Conservation (phyloP, 1,140 invertebrate species). For the Chelonus insularis region DNA sequence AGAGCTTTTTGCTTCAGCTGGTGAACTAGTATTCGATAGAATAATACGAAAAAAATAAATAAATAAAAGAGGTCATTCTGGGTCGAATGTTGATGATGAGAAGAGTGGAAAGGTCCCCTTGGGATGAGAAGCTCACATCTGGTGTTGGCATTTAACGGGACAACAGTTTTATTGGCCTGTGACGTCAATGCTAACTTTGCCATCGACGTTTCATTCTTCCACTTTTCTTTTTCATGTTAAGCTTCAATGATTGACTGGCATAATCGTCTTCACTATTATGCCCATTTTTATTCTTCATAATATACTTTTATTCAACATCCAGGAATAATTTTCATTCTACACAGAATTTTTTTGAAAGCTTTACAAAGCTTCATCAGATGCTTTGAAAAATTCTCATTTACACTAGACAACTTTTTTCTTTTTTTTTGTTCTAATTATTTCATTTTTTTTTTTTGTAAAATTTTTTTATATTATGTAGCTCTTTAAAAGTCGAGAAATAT, state of each 20-base stretch:
- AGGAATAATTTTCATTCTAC: background rate
- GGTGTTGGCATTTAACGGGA: constrained; percentile 38
- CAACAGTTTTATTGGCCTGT: constrained; percentile 42
- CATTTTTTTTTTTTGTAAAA: no score
- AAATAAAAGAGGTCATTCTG: constrained; percentile 13
- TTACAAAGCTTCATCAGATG: no score
- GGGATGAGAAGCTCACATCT: constrained; percentile 33
- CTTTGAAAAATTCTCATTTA: no score
- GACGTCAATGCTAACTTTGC: constrained; percentile 41
- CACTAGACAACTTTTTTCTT: no score
- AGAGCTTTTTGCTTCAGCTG: no score
- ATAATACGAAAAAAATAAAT: constrained; percentile 2
- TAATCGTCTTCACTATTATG: constrained; percentile 10
- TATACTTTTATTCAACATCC: background rate
- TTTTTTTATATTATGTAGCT: background rate
- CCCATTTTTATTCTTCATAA: background rate
- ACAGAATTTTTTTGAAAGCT: no score
- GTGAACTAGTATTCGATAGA: no score
- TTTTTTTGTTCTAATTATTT: no score
- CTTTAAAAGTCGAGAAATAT: no score
- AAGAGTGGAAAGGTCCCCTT: constrained; percentile 16
- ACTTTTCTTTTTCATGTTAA: constrained; percentile 36
- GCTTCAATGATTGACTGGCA: constrained; percentile 11
- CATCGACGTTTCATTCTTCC: constrained; percentile 33
- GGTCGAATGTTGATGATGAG: constrained; percentile 15